A percentile compares a stretch with the other conserved stretches of the same genome.
Evolutionary conservation across 23 tunicate genomes (phyloP).

Genomic region (Clavelina lepadiformis): DNA sequence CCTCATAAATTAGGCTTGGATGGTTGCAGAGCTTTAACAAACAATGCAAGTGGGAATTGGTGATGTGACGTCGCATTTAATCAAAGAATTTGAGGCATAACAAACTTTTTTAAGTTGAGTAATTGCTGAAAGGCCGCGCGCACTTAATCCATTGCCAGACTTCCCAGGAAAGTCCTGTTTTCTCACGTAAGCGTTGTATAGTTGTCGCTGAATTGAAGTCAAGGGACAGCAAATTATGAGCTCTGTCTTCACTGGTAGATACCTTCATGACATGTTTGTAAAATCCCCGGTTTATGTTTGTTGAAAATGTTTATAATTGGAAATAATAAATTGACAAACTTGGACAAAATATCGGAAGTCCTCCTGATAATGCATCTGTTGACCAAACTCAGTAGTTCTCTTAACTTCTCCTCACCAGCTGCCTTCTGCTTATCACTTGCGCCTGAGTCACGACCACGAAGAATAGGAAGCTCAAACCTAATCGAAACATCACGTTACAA

Average conservation of each 20-base stretch:
- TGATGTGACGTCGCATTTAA: not conserved
- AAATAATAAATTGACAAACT: constrained; percentile 28
- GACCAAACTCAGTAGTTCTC: constrained; percentile 70
- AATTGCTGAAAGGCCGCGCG: constrained; percentile 77
- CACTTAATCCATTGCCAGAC: constrained; percentile 33
- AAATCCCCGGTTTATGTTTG: too few species aligned
- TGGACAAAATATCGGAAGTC: constrained; percentile 87
- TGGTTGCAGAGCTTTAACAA: constrained; percentile 87
- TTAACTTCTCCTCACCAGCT: constrained; percentile 69
- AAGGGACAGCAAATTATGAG: constrained; percentile 86
- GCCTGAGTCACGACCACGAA: constrained; percentile 83
- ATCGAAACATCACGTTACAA: not conserved
- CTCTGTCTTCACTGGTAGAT: constrained; percentile 92
- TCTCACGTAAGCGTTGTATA: constrained; percentile 55
- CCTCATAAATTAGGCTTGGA: constrained; percentile 83
- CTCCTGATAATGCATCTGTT: constrained; percentile 90
- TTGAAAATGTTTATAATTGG: not conserved
- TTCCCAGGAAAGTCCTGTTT: constrained; percentile 41
- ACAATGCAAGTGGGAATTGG: not conserved
- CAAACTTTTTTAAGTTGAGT: constrained; percentile 80
- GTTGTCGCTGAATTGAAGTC: constrained; percentile 47
- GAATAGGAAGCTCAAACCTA: constrained; percentile 87
- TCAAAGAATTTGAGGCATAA: not conserved
- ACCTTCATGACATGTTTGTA: too few species aligned
- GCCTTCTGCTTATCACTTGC: constrained; percentile 69